These are phyloP conservation scores for Aldabrachelys gigantea DNA, from an alignment of 2,113 vertebrate species.

Conservation along the genomic window DNA sequence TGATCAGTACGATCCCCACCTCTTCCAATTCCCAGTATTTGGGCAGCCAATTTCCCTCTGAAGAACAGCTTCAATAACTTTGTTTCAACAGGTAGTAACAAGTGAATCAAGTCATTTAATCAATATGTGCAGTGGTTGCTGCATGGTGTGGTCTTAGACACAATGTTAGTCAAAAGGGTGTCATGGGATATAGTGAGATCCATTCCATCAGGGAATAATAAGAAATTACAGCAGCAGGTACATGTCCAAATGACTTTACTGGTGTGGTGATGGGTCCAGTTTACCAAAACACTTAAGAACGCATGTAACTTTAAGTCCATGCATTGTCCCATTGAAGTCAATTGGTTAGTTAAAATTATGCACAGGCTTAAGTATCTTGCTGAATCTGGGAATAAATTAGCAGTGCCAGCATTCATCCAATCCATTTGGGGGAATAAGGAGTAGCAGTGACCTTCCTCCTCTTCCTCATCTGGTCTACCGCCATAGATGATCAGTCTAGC, in stretches of 20 bases:
- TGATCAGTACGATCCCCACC: background rate
- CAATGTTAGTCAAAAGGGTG: background rate
- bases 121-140: background rate
- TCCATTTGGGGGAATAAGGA: background rate
- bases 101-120: background rate
- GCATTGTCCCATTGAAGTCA: background rate
- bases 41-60: background rate
- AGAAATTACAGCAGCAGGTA: background rate
- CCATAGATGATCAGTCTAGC: background rate
- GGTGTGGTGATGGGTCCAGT: background rate
- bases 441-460: background rate
- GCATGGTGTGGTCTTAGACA: background rate
- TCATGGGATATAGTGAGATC: background rate
- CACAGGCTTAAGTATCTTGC: background rate
- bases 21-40: background rate
- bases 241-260: background rate
- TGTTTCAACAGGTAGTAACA: background rate
- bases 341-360: background rate
- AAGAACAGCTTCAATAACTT: background rate
- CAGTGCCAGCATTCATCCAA: background rate
- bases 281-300: background rate
- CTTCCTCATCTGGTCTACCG: background rate
- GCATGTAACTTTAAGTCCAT: background rate
- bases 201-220: background rate
- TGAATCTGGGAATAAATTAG: background rate